Percentiles rank a stretch among this genome's conserved stretches.
These are phyloP conservation scores for Meloidogyne chitwoodi DNA, from an alignment of 1,140 invertebrate species.

Conservation along the genomic window DNA sequence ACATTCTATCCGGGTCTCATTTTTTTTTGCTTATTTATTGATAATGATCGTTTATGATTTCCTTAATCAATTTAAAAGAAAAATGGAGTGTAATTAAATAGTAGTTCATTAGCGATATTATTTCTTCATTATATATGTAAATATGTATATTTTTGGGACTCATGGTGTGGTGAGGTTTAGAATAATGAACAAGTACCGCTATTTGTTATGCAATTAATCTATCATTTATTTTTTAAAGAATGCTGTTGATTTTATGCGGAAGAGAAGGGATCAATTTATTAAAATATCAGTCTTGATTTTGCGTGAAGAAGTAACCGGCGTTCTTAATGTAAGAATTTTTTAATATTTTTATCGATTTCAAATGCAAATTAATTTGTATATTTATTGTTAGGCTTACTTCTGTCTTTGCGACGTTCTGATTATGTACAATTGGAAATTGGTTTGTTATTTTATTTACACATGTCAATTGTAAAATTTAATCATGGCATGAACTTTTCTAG, in stretches of 20 bases:
- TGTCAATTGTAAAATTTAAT: no score
- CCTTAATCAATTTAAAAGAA: no score
- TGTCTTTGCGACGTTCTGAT: slow-evolving; percentile 89
- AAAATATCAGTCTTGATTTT: slow-evolving; percentile 69
- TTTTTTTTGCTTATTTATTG: not conserved
- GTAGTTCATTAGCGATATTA: no score
- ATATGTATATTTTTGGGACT: no score
- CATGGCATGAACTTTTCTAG: no score
- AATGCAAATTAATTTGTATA: not conserved
- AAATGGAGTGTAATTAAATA: no score
- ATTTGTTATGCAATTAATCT: no score
- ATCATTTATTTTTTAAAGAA: slow-evolving; percentile 53
- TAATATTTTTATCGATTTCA: not conserved
- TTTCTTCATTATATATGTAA: no score
- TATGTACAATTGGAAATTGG: slow-evolving; percentile 84
- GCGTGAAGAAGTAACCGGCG: slow-evolving; percentile 63
- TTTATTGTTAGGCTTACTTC: slow-evolving; percentile 72
- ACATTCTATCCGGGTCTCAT: no score
- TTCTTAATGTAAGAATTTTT: slow-evolving; percentile 65
- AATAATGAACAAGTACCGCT: no score
- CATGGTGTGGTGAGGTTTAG: no score
- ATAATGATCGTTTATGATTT: no score
- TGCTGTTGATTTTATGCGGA: slow-evolving; percentile 64
- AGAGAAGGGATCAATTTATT: slow-evolving; percentile 72
- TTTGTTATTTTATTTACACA: slow-evolving; percentile 50